Base-by-base conservation (phyloP, 2,888 invertebrate genomes). In the Lydus trimaculatus region DNA sequence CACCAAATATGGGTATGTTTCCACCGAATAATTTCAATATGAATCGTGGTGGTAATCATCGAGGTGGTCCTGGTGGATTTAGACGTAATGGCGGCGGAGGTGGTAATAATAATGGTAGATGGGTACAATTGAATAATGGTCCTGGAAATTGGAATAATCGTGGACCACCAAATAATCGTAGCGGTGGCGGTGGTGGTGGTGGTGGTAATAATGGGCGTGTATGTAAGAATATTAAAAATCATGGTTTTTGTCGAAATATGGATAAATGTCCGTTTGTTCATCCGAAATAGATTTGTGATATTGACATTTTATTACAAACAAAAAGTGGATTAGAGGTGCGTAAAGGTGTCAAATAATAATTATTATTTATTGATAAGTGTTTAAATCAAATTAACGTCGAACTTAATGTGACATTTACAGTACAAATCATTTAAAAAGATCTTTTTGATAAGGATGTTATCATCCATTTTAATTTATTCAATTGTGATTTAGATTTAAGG, bases 201-300 rank as follows among this genome's bases (percentile, higher is more conserved):
- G 85, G 85, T 23, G 82, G 85, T 69, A 86, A 88, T 48, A 84
- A 87, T 15, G 71, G 87, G 82, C 52, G 88, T 87, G 48, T 89
- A 87, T 96, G 95, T 82, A 91, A 93, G 82, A 92, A 94, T 82
- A 93, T 93, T 80, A 91, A 92, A 82, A 91, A 92, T 78, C 91
- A 90, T 77, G 95, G 95, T 0, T 93, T 90, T 71, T 96, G 96
- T 85, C 88, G 94, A 63, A 90, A 93, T 81, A 94, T 94, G 65
- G 93, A 93, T 77, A 91, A 91, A 76, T 97, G 96, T 85, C 90
- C 91, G 64, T 96, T 93, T 84, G 86, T 94, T 75, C 96, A 96
- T 87, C 94, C 94, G 11, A 70, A 70, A 58, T 60, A 60, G n/a
- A 60, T 36, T 60, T 60, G 60, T 60, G 60, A 60, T 60, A 60